Conservation (phyloP, 2,888 invertebrate species). For the Caenorhabditis imperialis region DNA sequence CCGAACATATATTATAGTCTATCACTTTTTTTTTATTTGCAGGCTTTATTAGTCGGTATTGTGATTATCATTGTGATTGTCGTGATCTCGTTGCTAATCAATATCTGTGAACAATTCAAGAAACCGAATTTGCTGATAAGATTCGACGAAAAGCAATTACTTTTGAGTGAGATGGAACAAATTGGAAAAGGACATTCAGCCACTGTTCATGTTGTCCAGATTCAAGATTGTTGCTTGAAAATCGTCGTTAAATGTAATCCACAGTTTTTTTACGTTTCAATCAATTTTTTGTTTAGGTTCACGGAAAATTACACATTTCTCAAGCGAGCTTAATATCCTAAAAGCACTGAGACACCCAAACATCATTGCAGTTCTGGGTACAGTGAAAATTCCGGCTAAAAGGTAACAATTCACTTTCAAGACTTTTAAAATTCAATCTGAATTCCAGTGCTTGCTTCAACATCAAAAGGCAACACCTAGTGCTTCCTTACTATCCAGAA, state of each 20-base stretch:
- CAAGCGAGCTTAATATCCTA: conserved; percentile 17
- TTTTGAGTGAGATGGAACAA: not conserved
- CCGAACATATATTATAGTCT: too few relatives aligned
- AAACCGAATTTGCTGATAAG: not conserved
- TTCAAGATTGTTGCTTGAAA: not conserved
- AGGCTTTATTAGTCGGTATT: too few relatives aligned
- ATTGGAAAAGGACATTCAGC: conserved; percentile 24
- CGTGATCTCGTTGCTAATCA: too few relatives aligned
- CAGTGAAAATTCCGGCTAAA: not conserved
- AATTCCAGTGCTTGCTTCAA: conserved; percentile 2
- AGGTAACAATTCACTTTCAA: too few relatives aligned
- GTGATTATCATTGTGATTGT: not conserved
- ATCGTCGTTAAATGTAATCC: conserved; percentile 19
- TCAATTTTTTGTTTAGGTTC: conserved; percentile 8
- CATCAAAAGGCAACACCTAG: not conserved
- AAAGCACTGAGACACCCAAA: conserved; percentile 6
- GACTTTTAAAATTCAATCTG: not conserved
- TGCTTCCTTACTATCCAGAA: conserved; percentile 23
- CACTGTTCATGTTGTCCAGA: not conserved
- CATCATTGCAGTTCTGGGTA: conserved; percentile 13
- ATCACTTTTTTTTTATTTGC: too few relatives aligned
- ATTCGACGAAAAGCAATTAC: not conserved
- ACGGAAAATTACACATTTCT: not conserved
- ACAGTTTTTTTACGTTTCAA: not conserved
- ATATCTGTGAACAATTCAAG: not conserved